phyloP scores from a whole-genome alignment of 1,140 invertebrate genomes.

The Thaumetopoea pityocampa region DNA sequence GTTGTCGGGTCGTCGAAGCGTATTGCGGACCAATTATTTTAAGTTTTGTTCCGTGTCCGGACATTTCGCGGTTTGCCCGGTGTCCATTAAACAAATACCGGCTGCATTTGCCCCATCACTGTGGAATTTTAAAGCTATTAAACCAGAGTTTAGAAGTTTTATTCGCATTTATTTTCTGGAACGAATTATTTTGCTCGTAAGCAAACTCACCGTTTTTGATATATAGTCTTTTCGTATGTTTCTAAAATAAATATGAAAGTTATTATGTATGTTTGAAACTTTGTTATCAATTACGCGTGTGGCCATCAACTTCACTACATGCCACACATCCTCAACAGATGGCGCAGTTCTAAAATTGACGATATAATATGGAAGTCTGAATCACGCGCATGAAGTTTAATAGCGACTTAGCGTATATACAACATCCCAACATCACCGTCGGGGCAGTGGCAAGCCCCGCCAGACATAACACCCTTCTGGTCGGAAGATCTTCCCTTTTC shows the following conservation, averaged over 20 bases:
- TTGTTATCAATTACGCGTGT: too few relatives aligned
- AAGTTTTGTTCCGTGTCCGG: constrained; percentile 71
- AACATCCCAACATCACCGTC: too few relatives aligned
- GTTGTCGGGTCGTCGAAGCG: constrained; percentile 33
- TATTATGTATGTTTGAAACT: too few relatives aligned
- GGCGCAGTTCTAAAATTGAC: too few relatives aligned
- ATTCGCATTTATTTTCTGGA: constrained; percentile 19
- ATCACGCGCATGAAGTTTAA: too few relatives aligned
- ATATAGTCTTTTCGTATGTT: neutral
- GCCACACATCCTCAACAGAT: too few relatives aligned
- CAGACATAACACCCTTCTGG: too few relatives aligned
- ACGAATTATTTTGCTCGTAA: constrained; percentile 8
- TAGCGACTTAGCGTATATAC: too few relatives aligned
- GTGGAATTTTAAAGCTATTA: constrained; percentile 42
- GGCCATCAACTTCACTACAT: too few relatives aligned
- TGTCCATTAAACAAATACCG: constrained; percentile 55
- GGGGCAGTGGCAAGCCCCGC: too few relatives aligned
- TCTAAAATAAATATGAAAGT: neutral
- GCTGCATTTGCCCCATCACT: constrained; percentile 25
- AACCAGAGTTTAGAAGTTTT: constrained; percentile 34
- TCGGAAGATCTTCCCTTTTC: too few relatives aligned
- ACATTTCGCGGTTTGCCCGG: constrained; percentile 60
- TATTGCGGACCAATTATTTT: constrained; percentile 68
- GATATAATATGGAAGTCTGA: too few relatives aligned
- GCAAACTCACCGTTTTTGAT: neutral